Evolutionary conservation across 2,797 vertebrate genomes (phyloP).

Genomic region (Sebastes matsubarae): DNA sequence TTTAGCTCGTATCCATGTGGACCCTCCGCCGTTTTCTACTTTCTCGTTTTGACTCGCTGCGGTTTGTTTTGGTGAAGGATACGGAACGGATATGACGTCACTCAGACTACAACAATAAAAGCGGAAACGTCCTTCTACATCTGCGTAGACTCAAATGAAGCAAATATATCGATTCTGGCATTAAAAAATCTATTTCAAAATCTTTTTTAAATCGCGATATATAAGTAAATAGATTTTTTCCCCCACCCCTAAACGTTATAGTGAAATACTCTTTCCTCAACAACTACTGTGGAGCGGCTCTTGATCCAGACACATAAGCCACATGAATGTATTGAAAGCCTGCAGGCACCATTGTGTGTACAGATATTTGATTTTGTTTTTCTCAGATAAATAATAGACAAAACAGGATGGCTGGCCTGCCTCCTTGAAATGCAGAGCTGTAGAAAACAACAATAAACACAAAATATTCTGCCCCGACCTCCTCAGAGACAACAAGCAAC

Average conservation of each 20-base stretch:
- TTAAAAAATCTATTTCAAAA: too few species aligned
- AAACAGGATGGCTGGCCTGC: constrained; percentile 3
- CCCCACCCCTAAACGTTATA: background rate
- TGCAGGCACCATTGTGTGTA: background rate
- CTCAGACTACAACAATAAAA: too few species aligned
- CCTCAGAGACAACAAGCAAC: constrained; percentile 31
- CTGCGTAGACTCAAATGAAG: too few species aligned
- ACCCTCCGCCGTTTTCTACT: too few species aligned
- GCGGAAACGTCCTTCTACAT: too few species aligned
- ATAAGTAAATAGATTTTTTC: too few species aligned
- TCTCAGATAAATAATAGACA: constrained; percentile 13
- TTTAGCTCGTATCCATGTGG: too few species aligned
- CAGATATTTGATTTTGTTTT: background rate
- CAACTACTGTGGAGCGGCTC: background rate
- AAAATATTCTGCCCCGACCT: constrained; percentile 16
- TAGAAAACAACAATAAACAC: constrained; percentile 23
- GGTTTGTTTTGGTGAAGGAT: too few species aligned
- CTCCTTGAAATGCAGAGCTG: constrained; percentile 29
- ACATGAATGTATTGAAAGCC: background rate
- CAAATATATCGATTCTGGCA: too few species aligned
- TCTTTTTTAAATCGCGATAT: too few species aligned
- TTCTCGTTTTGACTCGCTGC: too few species aligned
- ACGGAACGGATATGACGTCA: too few species aligned
- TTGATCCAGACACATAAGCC: background rate
- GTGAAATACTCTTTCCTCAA: background rate